A percentile compares a stretch with the other conserved stretches of the same genome.
These are phyloP conservation scores for Eutrigla gurnardus DNA, from an alignment of 2,797 vertebrate species.

Conservation along the genomic window DNA sequence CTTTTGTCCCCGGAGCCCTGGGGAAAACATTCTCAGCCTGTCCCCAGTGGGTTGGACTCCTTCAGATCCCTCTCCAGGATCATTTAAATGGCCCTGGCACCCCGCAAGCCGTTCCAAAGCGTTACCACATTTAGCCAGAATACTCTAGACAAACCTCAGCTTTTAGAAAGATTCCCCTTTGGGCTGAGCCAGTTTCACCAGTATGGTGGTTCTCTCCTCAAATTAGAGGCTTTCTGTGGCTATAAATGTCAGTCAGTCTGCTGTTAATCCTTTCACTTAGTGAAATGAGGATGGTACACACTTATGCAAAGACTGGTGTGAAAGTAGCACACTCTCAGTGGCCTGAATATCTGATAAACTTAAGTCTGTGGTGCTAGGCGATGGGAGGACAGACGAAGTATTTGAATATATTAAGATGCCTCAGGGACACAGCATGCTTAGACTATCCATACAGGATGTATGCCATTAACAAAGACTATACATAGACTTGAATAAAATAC, in stretches of 20 bases:
- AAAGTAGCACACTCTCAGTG: slow-evolving; percentile 5
- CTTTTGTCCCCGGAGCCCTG: slow-evolving; percentile 56
- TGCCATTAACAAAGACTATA: not conserved
- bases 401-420: slow-evolving; percentile 20
- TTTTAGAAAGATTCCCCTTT: not conserved
- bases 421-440: not conserved
- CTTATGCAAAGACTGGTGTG: not conserved
- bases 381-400: not conserved
- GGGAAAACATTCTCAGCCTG: slow-evolving; percentile 52
- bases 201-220: slow-evolving; percentile 20
- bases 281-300: not conserved
- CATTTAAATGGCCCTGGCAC: slow-evolving; percentile 37
- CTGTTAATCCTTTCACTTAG: slow-evolving; percentile 9
- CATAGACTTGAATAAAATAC: not conserved
- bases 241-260: slow-evolving; percentile 13
- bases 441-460: not conserved
- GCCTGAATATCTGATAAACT: slow-evolving; percentile 24
- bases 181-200: slow-evolving; percentile 22
- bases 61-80: slow-evolving; percentile 67
- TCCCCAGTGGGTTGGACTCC: slow-evolving; percentile 24
- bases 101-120: slow-evolving; percentile 34
- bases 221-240: slow-evolving; percentile 18
- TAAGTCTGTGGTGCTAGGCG: not conserved
- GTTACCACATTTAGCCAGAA: slow-evolving; percentile 37
- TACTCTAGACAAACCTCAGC: slow-evolving; percentile 31